Evolutionary conservation across 2,888 invertebrate genomes (phyloP), one percentile per base, ranked within the genome.

Genomic region (Platynereis dumerilii): DNA sequence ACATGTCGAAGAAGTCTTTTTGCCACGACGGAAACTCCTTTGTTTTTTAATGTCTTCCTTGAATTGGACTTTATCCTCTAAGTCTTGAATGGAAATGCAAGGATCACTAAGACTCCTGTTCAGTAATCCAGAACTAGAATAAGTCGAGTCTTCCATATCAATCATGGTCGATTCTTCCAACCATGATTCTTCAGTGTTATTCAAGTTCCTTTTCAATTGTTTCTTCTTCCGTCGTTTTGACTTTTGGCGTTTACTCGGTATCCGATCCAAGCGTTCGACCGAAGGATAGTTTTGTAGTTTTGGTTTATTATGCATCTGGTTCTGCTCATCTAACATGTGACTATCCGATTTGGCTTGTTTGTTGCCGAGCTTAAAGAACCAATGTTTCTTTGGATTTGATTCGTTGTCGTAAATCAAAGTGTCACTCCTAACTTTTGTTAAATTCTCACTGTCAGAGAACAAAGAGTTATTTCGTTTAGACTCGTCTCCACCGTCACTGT

Each of bases 61-160:
- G 34, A 34, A 34, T 34, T 34, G 34, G 17, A 48, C 48, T 48
- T 48, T 48, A n/a, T 22, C 22, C n/a, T 48, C 48, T n/a, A 48
- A 10, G 7, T 20, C 22, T 20, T 48, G n/a, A 22, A 48, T 20
- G 3, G 48, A 20, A 20, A 48, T 20, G n/a, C 48, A 48, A 5
- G 48, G 48, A 48, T 48, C 48, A n/a, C 48, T 48, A 22, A 48
- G n/a, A 48, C 48, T 48, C n/a, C 48, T 48, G 17, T 48, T 20
- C 17, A 48, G 12, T 7, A 34, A n/a, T 20, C 22, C 48, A 5
- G 22, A 48, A 48, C 22, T 48, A n/a, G 48, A n/a, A n/a, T 20
- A 22, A 5, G n/a, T 20, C 17, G 22, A 48, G n/a, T 48, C 22
- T n/a, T 22, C 22, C 3, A 20, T n/a, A 48, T 20, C n/a, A 20